phyloP scores from a whole-genome alignment of 1,140 invertebrate genomes.

The Diachasma alloeum region DNA sequence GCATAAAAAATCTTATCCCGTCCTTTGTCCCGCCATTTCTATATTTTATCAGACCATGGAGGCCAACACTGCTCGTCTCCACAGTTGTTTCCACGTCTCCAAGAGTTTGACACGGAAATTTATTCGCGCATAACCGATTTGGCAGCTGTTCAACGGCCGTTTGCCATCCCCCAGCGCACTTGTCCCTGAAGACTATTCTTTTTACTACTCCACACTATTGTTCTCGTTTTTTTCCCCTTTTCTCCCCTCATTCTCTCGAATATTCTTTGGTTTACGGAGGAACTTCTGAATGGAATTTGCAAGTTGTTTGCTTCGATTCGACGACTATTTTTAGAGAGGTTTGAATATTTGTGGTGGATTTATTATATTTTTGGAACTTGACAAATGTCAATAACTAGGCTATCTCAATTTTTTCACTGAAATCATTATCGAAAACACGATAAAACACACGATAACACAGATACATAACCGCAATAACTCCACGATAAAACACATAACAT shows the following conservation, averaged over 20 bases:
- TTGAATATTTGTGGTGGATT: no score
- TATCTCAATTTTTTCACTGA: neutral
- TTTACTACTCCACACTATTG: neutral
- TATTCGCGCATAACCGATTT: conserved; percentile 63
- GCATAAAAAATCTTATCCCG: neutral
- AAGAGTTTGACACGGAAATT: conserved; percentile 62
- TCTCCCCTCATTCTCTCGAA: neutral
- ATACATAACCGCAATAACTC: no score
- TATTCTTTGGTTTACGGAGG: conserved; percentile 55
- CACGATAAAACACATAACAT: no score
- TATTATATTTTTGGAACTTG: neutral
- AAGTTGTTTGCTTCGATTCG: conserved; percentile 47
- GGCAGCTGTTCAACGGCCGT: conserved; percentile 36
- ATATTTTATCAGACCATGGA: neutral
- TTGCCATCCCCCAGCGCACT: conserved; percentile 2
- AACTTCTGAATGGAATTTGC: conserved; percentile 60
- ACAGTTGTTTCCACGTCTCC: conserved; percentile 34
- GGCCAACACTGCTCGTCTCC: neutral
- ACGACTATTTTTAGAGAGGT: conserved; percentile 13
- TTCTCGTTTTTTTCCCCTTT: neutral
- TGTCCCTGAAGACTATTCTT: conserved; percentile 23
- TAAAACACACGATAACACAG: neutral
- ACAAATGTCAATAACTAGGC: no score
- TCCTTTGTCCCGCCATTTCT: neutral
- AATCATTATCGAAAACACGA: neutral